Evolutionary conservation across 2,888 invertebrate species (phyloP).

Genomic region (Leptothorax acervorum): DNA sequence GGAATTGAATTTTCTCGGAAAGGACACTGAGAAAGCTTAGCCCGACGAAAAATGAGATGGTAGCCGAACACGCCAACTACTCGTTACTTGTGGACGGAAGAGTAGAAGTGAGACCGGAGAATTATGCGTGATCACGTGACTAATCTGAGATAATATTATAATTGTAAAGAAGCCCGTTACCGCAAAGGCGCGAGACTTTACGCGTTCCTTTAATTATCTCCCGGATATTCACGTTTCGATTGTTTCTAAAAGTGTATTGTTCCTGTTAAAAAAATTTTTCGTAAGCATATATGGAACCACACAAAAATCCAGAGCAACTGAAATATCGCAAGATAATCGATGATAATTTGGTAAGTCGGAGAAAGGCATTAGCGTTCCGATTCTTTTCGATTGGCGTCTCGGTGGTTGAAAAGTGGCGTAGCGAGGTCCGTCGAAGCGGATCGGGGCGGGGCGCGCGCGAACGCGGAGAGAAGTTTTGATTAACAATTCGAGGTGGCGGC

Average conservation of each 20-base stretch:
- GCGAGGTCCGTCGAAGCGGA: neutral
- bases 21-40: conserved; percentile 32
- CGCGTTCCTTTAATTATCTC: neutral
- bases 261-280: neutral
- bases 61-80: conserved; percentile 67
- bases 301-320: neutral
- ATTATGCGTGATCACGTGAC: conserved; percentile 51
- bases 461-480: conserved; percentile 55
- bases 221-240: neutral
- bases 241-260: neutral
- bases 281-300: neutral
- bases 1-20: conserved; percentile 27
- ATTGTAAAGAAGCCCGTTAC: conserved; percentile 27
- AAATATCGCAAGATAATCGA: conserved; percentile 10
- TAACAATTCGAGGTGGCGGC: conserved; percentile 64
- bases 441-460: neutral
- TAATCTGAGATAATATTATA: conserved; percentile 41
- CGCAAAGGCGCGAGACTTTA: conserved; percentile 10
- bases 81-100: conserved; percentile 63
- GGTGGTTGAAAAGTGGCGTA: conserved; percentile 31
- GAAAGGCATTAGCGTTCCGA: conserved; percentile 36
- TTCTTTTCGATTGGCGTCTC: conserved; percentile 32
- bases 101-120: conserved; percentile 42
- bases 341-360: neutral
- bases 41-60: conserved; percentile 43